These are phyloP conservation scores for Meliscaeva auricollis DNA, from an alignment of 2,888 invertebrate species.

Conservation along the genomic window DNA sequence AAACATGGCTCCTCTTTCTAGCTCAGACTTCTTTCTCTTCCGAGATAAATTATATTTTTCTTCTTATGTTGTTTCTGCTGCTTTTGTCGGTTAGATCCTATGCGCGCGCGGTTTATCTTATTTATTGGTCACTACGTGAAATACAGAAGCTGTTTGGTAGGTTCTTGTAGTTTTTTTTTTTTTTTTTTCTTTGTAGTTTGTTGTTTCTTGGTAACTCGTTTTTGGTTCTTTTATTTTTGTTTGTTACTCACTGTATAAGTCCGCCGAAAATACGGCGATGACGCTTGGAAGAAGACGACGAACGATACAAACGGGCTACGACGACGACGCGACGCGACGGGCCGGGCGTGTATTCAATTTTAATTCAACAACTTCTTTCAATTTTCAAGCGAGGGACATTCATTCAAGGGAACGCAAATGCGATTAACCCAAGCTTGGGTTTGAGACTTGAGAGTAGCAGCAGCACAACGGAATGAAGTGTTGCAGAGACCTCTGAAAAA, in stretches of 20 bases:
- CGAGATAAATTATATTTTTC: conserved; percentile 69
- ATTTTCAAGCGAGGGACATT: conserved; percentile 59
- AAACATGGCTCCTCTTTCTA: conserved; percentile 33
- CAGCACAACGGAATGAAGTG: conserved; percentile 5
- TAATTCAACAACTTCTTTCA: conserved; percentile 74
- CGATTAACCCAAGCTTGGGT: conserved; percentile 8
- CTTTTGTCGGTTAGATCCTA: conserved; percentile 63
- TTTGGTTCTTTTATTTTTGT: conserved; percentile 28
- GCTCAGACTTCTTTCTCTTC: conserved; percentile 50
- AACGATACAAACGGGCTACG: conserved; percentile 5
- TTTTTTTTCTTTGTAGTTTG: conserved; percentile 28
- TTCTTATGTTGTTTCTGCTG: conserved; percentile 57
- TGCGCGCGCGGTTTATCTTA: conserved; percentile 73
- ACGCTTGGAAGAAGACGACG: background rate
- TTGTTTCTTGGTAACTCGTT: conserved; percentile 46
- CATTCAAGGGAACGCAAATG: conserved; percentile 56
- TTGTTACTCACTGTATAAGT: conserved; percentile 32
- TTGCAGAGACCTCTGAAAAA: conserved; percentile 15
- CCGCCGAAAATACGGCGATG: conserved; percentile 16
- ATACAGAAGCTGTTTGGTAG: conserved; percentile 76
- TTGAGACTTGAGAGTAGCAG: too few species aligned
- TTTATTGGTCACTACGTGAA: conserved; percentile 76
- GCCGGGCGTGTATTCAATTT: conserved; percentile 73
- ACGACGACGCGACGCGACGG: too few species aligned
- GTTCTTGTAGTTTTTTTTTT: conserved; percentile 47